Conservation (phyloP, 2,797 vertebrate genomes). For the Perdix hodgsoniae region DNA sequence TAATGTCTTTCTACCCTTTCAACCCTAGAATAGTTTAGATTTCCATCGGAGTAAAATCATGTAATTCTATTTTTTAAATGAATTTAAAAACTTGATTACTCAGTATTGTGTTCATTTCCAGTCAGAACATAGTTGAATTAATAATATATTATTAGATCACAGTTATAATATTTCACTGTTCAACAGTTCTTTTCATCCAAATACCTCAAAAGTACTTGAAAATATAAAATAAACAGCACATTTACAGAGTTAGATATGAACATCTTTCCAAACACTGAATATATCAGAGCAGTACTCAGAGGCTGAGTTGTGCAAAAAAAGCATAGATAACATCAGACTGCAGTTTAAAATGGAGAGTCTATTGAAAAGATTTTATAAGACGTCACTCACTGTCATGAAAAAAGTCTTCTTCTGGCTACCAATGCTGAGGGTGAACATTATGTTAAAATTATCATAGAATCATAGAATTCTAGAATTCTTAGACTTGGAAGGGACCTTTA, state of each 20-base stretch:
- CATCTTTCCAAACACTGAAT: background rate
- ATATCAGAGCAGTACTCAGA: background rate
- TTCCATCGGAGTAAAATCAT: background rate
- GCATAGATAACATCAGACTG: background rate
- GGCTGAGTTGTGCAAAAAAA: background rate
- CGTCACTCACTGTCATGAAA: background rate
- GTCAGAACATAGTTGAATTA: too few relatives aligned
- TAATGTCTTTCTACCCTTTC: too few relatives aligned
- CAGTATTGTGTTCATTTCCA: too few relatives aligned
- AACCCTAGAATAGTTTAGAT: background rate
- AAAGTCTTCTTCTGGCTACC: background rate
- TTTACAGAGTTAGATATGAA: background rate
- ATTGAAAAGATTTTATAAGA: background rate
- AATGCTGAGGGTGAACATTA: background rate
- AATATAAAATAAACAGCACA: background rate
- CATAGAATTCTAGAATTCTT: too few relatives aligned
- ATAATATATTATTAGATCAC: background rate
- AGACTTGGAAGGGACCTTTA: too few relatives aligned
- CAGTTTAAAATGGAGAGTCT: background rate
- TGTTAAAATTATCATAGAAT: background rate
- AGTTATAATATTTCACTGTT: background rate
- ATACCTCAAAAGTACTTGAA: background rate
- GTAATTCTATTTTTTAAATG: background rate
- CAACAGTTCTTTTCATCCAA: background rate
- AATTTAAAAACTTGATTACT: background rate